These are phyloP conservation scores for Sciaenops ocellatus DNA, from an alignment of 2,797 vertebrate species.

Conservation along the genomic window DNA sequence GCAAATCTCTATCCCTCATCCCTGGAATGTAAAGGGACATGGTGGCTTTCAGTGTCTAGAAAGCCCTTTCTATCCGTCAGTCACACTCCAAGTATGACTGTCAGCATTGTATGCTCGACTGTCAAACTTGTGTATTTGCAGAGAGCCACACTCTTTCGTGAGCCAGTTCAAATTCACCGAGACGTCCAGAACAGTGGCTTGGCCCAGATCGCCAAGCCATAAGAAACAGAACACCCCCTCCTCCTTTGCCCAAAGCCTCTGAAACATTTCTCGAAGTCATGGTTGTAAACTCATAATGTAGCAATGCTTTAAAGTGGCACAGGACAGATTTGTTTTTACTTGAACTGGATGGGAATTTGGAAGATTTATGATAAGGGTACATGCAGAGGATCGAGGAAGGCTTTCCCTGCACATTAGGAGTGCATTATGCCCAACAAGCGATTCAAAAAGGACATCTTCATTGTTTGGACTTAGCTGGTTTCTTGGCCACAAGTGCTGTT, in stretches of 20 bases:
- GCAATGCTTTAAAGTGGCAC: conserved; percentile 79
- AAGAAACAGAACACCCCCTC: conserved; percentile 51
- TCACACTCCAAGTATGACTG: conserved; percentile 45
- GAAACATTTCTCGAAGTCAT: conserved; percentile 72
- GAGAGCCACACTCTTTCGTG: conserved; percentile 33
- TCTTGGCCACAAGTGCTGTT: conserved; percentile 41
- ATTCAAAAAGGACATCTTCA: conserved; percentile 53
- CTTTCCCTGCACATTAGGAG: conserved; percentile 56
- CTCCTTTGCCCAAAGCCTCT: conserved; percentile 55
- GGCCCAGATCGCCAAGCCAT: conserved; percentile 48
- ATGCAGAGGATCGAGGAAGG: conserved; percentile 44
- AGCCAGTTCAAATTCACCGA: conserved; percentile 49
- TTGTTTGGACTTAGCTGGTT: conserved; percentile 54
- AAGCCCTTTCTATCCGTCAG: conserved; percentile 40
- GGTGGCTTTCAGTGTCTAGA: conserved; percentile 54
- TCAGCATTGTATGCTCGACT: conserved; percentile 43
- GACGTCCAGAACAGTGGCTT: conserved; percentile 77
- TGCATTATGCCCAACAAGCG: conserved; percentile 32
- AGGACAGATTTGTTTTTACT: conserved; percentile 73
- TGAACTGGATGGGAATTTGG: conserved; percentile 54
- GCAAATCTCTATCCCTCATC: conserved; percentile 64
- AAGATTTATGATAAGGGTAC: conserved; percentile 67
- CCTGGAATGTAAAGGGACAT: conserved; percentile 53
- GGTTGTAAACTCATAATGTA: conserved; percentile 74
- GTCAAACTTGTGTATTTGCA: conserved; percentile 55